Base-by-base conservation (phyloP, 2,888 invertebrate genomes). In the Diabrotica balteata region DNA sequence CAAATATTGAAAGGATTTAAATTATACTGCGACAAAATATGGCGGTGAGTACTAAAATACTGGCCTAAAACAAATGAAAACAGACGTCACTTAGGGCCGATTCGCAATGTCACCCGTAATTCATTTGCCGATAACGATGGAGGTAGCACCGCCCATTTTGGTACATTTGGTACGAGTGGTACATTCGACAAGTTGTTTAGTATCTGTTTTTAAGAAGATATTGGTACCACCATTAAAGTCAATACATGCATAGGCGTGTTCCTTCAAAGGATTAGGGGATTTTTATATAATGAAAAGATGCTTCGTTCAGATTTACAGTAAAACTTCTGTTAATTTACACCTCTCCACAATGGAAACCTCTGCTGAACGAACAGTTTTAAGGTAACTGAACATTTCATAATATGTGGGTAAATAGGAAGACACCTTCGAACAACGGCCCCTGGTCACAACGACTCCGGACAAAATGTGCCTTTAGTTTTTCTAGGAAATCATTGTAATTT, bases 71-170 rank as follows among this genome's bases (percentile, higher is more conserved):
- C 66, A 62, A 66, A 51, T 58, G 66, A 66, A 66, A 45, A 57
- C 55, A 43, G 64, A 64, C 45, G 44, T 45, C 45, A 63, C 54
- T 57, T 55, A 59, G 52, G 55, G 61, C 65, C 71, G 78, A 76
- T 78, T 78, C 72, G 78, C 79, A 79, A 79, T 79, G 78, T 79
- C 79, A 77, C 78, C 79, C 79, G 77, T 79, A 78, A 77, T 76
- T 77, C 78, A 78, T 79, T 79, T 76, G 77, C 76, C 74, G 77
- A 77, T 79, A 79, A 79, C 77, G 78, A 76, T 74, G 68, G 68
- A 57, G 55, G 8, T 61, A 67, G 73, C 63, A 50, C 67, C 69
- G 69, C 69, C 71, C 67, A 57, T 65, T 67, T 65, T 59, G 59
- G 49, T 54, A 43, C 43, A 57, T 45, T 32, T 45, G n/a, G 55